Percentiles rank a stretch among this genome's conserved stretches.
phyloP scores from a whole-genome alignment of 2,113 vertebrate species.

The Genyomyrus donnyi region DNA sequence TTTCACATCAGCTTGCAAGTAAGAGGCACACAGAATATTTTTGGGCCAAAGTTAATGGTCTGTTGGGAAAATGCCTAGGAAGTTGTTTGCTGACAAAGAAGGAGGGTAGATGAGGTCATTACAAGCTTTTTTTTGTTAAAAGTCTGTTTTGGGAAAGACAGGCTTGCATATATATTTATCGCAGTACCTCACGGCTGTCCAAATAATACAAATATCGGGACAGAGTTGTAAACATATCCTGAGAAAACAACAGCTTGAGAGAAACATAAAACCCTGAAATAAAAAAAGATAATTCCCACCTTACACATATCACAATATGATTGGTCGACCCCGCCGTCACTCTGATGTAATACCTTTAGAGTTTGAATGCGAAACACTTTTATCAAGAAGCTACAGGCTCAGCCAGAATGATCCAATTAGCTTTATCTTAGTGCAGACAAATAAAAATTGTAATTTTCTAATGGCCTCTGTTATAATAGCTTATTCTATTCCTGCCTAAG shows the following conservation, averaged over 20 bases:
- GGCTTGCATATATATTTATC: neutral
- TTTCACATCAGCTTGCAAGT: neutral
- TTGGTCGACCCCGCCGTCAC: neutral
- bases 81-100: neutral
- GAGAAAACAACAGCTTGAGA: neutral
- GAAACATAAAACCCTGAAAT: neutral
- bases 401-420: slow-evolving; percentile 12
- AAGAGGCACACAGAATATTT: neutral
- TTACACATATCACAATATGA: neutral
- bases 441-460: slow-evolving; percentile 18
- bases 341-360: neutral
- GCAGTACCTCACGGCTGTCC: neutral
- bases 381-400: neutral
- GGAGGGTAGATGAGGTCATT: neutral
- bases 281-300: neutral
- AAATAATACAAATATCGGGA: neutral
- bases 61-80: neutral
- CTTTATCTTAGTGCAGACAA: slow-evolving; percentile 3
- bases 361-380: neutral
- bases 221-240: neutral
- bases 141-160: neutral
- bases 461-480: neutral
- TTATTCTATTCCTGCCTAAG: neutral
- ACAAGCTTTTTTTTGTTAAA: neutral
- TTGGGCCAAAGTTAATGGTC: neutral